Percentiles rank a stretch among this genome's conserved stretches.
Evolutionary conservation across 2,797 vertebrate genomes (phyloP).

Genomic region (Hemitrygon akajei): DNA sequence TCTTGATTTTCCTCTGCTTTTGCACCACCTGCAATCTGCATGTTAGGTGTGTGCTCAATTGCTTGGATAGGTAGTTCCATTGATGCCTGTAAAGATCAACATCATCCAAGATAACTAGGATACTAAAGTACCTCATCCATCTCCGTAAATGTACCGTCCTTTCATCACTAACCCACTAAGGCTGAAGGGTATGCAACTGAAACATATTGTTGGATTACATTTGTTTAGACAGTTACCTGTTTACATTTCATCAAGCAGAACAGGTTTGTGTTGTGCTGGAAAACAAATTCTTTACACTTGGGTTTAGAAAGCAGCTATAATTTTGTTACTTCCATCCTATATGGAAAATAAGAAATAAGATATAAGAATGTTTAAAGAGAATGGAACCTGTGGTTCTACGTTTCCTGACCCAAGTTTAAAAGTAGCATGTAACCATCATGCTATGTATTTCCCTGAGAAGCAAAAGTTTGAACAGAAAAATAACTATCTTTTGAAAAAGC

Average conservation of each 20-base stretch:
- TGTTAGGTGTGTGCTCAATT: too few relatives aligned
- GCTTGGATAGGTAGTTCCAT: too few relatives aligned
- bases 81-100: too few relatives aligned
- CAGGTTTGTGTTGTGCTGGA: background rate
- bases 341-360: background rate
- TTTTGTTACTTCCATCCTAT: background rate
- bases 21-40: too few relatives aligned
- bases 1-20: too few relatives aligned
- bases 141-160: too few relatives aligned
- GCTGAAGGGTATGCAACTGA: too few relatives aligned
- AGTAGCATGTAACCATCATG: background rate
- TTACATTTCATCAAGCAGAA: background rate
- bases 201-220: background rate
- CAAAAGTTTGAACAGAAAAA: background rate
- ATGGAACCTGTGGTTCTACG: background rate
- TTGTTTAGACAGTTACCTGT: too few relatives aligned
- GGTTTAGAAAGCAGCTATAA: background rate
- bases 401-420: background rate
- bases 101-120: too few relatives aligned
- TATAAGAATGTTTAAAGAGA: background rate
- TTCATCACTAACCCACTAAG: too few relatives aligned
- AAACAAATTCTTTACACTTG: background rate
- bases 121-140: too few relatives aligned
- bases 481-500: background rate
- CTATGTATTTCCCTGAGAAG: background rate